Evolutionary conservation across 2,113 vertebrate genomes (phyloP), one percentile per base, ranked within the genome.

Genomic region (Hirundichthys speculiger): DNA sequence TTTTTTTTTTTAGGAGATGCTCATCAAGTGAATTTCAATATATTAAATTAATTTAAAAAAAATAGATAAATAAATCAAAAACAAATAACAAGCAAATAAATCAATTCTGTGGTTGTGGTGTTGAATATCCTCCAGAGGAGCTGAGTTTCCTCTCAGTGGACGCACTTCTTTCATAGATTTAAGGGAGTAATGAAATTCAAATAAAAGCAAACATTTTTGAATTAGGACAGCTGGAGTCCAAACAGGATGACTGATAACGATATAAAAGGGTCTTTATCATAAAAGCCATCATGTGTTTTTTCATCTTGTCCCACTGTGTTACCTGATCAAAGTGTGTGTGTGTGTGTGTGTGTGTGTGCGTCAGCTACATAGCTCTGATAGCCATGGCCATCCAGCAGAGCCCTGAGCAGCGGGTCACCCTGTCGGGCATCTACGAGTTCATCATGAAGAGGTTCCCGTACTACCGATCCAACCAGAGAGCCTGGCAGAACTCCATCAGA

Each of bases 381-480:
- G 97, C 98, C 69, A 99, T 99, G 96, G 97, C 97, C 73, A 99
- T 99, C 71, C 97, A 99, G 91, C 96, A 98, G 91, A 98, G 96
- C 66, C 96, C 96, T 0, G 94, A 96, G 46, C 94, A 95, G 86
- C 93, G 95, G 76, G 95, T 96, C 74, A 98, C 98, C 21, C 93
- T 99, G 76, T 96, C 98, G 0, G 97, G 98, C 73, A 99, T 99
- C 91, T 99, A 99, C 58, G 98, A 99, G 90, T 99, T 97, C 92
- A 99, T 99, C 92, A 96, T 94, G 95, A 95, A 94, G 90, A 92
- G 93, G 63, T 99, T 99, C 82, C 98, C 98, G 3, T 99, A 97
- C 79, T 99, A 98, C 89, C 93, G 98, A 65, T 95, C 96, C 64
- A 98, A 98, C 91, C 96, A 96, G 91, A 94, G 96, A 77, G 98